Evolutionary conservation across 2,113 vertebrate genomes (phyloP).

Genomic region (Chaetodon auriga): DNA sequence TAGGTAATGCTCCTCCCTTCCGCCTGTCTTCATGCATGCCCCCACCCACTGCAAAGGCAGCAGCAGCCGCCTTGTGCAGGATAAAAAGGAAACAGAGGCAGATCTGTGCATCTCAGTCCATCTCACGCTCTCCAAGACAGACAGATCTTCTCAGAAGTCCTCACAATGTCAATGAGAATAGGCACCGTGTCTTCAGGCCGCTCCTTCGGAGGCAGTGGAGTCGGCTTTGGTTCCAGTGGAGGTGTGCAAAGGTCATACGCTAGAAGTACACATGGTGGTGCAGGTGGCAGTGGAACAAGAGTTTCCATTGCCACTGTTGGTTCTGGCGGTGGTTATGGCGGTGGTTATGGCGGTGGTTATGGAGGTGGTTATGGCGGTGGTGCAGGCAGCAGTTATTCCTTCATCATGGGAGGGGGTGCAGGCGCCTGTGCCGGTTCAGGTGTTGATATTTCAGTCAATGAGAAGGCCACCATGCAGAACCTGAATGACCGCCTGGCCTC

Average conservation of each 20-base stretch:
- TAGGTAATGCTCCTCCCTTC: slow-evolving; percentile 49
- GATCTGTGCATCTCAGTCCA: slow-evolving; percentile 58
- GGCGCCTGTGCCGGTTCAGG: slow-evolving; percentile 11
- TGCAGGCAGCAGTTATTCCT: not conserved
- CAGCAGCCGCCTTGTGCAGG: slow-evolving; percentile 34
- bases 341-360: no score
- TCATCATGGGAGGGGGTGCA: not conserved
- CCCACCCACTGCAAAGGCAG: slow-evolving; percentile 51
- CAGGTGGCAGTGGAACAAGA: slow-evolving; percentile 59
- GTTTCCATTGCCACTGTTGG: slow-evolving; percentile 56
- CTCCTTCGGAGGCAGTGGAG: not conserved
- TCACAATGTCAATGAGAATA: not conserved
- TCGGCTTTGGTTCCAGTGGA: not conserved
- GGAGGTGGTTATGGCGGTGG: not conserved
- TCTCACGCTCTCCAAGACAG: slow-evolving; percentile 55
- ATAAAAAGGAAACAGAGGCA: slow-evolving; percentile 72
- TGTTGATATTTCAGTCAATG: slow-evolving; percentile 78
- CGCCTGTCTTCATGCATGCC: not conserved
- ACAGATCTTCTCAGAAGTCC: slow-evolving; percentile 53
- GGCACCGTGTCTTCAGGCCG: not conserved
- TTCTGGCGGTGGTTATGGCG: not conserved
- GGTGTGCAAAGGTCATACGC: slow-evolving; percentile 8
- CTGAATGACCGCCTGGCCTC: slow-evolving; percentile 91
- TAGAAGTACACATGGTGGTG: slow-evolving; percentile 67
- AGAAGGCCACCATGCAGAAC: slow-evolving; percentile 95